A percentile compares a stretch with the other conserved stretches of the same genome.
Evolutionary conservation across 2,797 vertebrate genomes (phyloP).

Genomic region (Eulemur albifrons): DNA sequence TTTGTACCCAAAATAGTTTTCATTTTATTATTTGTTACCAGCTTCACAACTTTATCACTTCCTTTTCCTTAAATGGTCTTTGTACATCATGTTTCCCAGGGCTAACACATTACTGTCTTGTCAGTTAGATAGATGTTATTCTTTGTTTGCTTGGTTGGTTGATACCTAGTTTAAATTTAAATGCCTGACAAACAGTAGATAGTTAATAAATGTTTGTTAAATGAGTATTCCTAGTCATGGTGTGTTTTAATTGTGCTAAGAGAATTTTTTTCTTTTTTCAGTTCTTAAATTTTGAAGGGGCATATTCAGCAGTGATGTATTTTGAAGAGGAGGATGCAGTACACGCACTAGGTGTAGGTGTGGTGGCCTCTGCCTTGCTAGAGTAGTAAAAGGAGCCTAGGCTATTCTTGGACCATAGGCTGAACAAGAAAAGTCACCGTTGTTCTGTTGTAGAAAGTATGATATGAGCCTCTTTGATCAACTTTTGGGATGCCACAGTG

Average conservation of each 20-base stretch:
- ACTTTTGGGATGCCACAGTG: not conserved
- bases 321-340: not conserved
- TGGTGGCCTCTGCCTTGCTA: not conserved
- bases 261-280: not conserved
- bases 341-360: not conserved
- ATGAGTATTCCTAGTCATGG: not conserved
- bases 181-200: not conserved
- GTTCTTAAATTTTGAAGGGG: not conserved
- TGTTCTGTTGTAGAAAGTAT: not conserved
- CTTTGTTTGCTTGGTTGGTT: not conserved
- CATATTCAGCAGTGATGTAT: not conserved
- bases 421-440: not conserved
- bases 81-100: not conserved
- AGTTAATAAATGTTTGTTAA: not conserved
- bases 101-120: not conserved
- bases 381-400: not conserved
- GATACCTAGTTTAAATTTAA: conserved; percentile 21
- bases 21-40: conserved; percentile 2
- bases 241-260: not conserved
- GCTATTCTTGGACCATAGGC: not conserved
- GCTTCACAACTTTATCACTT: not conserved
- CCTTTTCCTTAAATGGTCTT: not conserved
- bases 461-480: not conserved
- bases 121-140: not conserved
- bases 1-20: conserved; percentile 33